Evolutionary conservation across 1,140 invertebrate genomes (phyloP).

Genomic region (Pteromalus puparum): DNA sequence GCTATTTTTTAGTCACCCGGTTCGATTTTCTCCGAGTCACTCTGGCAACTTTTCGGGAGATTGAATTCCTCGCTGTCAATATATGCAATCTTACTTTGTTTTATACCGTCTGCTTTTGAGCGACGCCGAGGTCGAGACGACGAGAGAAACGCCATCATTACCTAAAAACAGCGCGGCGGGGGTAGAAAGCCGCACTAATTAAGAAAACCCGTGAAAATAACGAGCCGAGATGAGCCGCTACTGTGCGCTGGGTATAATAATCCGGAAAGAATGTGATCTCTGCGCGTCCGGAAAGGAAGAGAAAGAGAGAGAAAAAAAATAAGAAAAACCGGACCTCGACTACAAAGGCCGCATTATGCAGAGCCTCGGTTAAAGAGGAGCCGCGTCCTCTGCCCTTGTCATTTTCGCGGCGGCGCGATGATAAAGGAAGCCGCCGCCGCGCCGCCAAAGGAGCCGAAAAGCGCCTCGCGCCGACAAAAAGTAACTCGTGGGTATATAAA

Average conservation of each 20-base stretch:
- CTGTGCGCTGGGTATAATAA: neutral
- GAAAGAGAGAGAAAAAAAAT: neutral
- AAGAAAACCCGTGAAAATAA: neutral
- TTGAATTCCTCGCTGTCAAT: too few species aligned
- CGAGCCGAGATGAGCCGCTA: neutral
- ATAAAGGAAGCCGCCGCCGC: conserved; percentile 7
- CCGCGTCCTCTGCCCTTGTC: neutral
- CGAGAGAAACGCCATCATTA: neutral
- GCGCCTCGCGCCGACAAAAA: neutral
- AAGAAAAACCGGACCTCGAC: neutral
- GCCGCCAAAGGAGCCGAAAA: conserved; percentile 1
- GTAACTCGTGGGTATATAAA: conserved; percentile 12
- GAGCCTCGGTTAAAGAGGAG: neutral
- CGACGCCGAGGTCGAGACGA: too few species aligned
- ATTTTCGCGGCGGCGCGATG: neutral
- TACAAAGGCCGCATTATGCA: neutral
- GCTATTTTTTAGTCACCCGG: neutral
- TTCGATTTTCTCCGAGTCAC: too few species aligned
- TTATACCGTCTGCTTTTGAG: too few species aligned
- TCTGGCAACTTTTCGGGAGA: too few species aligned
- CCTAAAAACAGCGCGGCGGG: neutral
- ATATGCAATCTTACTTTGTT: too few species aligned
- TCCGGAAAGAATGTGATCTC: neutral
- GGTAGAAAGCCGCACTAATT: neutral
- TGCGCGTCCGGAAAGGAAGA: conserved; percentile 5